Evolutionary conservation across 2,113 vertebrate genomes (phyloP).

Genomic region (Chlorodrepanis virens): DNA sequence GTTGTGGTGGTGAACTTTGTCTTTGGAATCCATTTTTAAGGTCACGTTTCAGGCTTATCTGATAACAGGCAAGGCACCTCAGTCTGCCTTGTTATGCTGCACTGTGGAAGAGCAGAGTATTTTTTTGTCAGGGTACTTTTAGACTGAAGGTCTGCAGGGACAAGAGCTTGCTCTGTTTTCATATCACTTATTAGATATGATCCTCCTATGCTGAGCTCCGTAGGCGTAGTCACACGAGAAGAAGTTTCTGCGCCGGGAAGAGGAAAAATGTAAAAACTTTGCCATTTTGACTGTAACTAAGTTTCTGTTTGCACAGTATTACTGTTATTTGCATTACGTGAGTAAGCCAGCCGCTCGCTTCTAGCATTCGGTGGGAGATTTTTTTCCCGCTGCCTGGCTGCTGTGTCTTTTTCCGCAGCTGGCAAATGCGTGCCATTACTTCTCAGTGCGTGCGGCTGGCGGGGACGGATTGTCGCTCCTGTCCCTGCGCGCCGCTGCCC

Average conservation of each 20-base stretch:
- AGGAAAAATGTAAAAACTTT: not conserved
- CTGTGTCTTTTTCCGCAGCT: not conserved
- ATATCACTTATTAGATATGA: rapidly evolving
- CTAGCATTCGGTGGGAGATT: not conserved
- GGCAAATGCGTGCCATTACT: not conserved
- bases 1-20: not conserved
- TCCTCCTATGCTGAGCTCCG: not conserved
- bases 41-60: not conserved
- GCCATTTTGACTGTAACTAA: not conserved
- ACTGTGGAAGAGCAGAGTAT: not conserved
- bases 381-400: not conserved
- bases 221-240: not conserved
- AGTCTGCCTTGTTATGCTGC: not conserved
- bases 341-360: not conserved
- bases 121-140: not conserved
- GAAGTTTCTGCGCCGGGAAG: not conserved
- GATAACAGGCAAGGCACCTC: not conserved
- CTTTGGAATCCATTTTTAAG: not conserved
- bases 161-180: not conserved
- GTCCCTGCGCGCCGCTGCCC: not conserved
- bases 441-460: not conserved
- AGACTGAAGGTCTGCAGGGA: not conserved
- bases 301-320: not conserved
- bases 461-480: not conserved
- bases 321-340: not conserved